Conservation (phyloP, 2,113 vertebrate species). For the Micromys minutus region DNA sequence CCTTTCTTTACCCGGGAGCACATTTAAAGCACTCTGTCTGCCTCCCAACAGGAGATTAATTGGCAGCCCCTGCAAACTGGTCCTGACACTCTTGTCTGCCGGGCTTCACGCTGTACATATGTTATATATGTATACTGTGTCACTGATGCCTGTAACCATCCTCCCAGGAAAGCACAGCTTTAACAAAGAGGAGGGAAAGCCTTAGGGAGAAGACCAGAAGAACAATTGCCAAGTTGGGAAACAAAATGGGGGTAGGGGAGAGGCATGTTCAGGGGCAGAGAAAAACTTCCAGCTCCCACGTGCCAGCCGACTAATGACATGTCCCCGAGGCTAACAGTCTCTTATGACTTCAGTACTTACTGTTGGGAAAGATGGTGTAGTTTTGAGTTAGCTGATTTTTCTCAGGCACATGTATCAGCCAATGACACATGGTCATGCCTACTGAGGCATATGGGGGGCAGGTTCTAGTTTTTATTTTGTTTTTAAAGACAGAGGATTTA, state of each 20-base stretch:
- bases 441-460: neutral
- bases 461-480: neutral
- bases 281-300: neutral
- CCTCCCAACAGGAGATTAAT: neutral
- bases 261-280: neutral
- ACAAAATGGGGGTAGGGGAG: neutral
- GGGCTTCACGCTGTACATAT: rapidly evolving
- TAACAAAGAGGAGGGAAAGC: neutral
- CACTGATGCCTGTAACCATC: neutral
- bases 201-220: neutral
- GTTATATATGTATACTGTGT: rapidly evolving
- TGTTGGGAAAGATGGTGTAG: neutral
- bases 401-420: neutral
- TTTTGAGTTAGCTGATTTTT: neutral
- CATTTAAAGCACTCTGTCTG: neutral
- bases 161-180: neutral
- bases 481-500: neutral
- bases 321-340: neutral
- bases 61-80: neutral
- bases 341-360: neutral
- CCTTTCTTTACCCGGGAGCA: neutral
- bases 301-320: neutral
- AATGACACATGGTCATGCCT: neutral
- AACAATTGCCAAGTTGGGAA: neutral
- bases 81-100: neutral